Evolutionary conservation across 2,113 vertebrate species (phyloP).

Genomic region (Coptodon rendalli): DNA sequence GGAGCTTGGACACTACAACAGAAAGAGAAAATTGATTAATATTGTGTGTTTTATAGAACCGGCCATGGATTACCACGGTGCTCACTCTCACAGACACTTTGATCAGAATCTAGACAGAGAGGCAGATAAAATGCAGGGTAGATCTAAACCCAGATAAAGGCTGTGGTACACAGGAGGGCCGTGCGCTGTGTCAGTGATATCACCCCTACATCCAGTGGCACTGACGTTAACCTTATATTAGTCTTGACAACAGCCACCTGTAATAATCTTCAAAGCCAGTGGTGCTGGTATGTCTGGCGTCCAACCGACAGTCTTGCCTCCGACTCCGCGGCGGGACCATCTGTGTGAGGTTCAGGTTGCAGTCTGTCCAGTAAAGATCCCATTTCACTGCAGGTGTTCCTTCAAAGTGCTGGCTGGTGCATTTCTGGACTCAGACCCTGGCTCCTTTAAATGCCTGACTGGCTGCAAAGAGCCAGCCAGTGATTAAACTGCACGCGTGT

Average conservation of each 20-base stretch:
- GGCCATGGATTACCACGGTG: background rate
- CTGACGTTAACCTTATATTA: slow-evolving; percentile 54
- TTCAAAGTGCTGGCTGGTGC: slow-evolving; percentile 65
- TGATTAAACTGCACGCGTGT: slow-evolving; percentile 31
- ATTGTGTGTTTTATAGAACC: background rate
- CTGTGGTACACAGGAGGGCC: background rate
- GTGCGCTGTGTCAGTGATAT: slow-evolving; percentile 14
- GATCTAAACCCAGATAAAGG: background rate
- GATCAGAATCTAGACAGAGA: background rate
- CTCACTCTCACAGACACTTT: background rate
- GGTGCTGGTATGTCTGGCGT: slow-evolving; percentile 40
- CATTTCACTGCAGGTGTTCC: slow-evolving; percentile 76
- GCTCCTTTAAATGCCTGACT: slow-evolving; percentile 50
- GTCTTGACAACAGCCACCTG: slow-evolving; percentile 55
- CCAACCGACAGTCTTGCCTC: background rate
- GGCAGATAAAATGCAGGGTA: background rate
- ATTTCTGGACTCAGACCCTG: slow-evolving; percentile 43
- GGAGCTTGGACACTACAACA: background rate
- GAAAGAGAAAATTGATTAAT: background rate
- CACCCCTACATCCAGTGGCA: slow-evolving; percentile 24
- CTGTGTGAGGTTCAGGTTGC: slow-evolving; percentile 63
- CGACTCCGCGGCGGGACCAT: background rate
- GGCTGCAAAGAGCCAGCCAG: slow-evolving; percentile 33
- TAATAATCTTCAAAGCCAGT: slow-evolving; percentile 65
- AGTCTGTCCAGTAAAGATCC: slow-evolving; percentile 68